These are phyloP conservation scores for Lasioglossum oenotherae DNA, from an alignment of 2,888 invertebrate species.

Conservation along the genomic window DNA sequence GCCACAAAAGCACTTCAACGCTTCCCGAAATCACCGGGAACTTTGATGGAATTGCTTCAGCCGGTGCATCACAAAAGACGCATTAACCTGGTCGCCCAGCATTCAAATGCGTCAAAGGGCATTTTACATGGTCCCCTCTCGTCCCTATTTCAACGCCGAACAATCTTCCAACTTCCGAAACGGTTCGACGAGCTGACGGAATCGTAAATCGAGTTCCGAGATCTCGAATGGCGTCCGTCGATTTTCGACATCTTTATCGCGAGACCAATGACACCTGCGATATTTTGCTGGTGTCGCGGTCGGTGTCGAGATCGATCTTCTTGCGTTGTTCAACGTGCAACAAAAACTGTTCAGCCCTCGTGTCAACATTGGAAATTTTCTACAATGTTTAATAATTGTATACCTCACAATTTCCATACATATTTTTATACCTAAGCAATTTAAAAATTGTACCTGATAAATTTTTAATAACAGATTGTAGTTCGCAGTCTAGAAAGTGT, in stretches of 20 bases:
- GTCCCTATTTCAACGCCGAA: neutral
- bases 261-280: neutral
- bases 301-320: too few species aligned
- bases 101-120: slow-evolving; percentile 8
- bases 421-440: too few species aligned
- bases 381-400: too few species aligned
- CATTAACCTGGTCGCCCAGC: slow-evolving; percentile 16
- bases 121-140: neutral
- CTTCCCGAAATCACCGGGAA: slow-evolving; percentile 12
- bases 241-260: neutral
- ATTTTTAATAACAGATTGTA: too few species aligned
- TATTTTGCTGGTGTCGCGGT: neutral
- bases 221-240: neutral
- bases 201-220: slow-evolving; percentile 22
- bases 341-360: too few species aligned
- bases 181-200: slow-evolving; percentile 14
- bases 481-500: too few species aligned
- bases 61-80: slow-evolving; percentile 30
- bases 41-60: slow-evolving; percentile 11
- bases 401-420: too few species aligned
- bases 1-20: neutral
- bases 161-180: slow-evolving; percentile 14
- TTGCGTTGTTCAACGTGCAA: too few species aligned
- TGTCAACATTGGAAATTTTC: too few species aligned
- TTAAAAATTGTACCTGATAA: too few species aligned